phyloP scores from a whole-genome alignment of 2,113 vertebrate genomes.

The Ophiodon elongatus region DNA sequence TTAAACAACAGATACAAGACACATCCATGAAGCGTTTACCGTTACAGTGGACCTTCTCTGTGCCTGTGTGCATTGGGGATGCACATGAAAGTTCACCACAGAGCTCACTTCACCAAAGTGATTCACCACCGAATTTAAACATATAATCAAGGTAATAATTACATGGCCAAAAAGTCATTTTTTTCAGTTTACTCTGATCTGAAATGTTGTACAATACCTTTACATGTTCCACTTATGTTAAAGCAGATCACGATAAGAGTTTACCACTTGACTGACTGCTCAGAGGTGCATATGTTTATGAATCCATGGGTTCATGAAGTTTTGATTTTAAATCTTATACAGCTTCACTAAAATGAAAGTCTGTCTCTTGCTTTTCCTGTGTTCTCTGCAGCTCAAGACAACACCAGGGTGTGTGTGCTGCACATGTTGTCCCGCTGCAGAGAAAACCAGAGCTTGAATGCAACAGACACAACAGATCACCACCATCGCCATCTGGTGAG shows the following conservation, averaged over 20 bases:
- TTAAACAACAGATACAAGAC: too few species aligned
- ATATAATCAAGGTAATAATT: too few species aligned
- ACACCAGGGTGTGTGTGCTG: constrained; percentile 88
- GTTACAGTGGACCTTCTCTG: too few species aligned
- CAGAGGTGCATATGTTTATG: background rate
- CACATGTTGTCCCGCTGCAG: constrained; percentile 86
- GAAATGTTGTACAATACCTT: background rate
- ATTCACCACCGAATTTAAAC: too few species aligned
- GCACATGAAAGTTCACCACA: too few species aligned
- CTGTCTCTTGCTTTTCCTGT: too few species aligned
- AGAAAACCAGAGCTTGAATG: constrained; percentile 77
- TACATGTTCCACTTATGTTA: background rate
- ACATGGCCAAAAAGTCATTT: background rate
- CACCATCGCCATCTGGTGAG: constrained; percentile 72
- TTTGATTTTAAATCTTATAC: background rate
- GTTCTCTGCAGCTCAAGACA: constrained; percentile 84
- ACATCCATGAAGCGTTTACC: too few species aligned
- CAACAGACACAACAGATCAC: constrained; percentile 51
- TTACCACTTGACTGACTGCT: background rate
- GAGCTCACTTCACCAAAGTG: too few species aligned
- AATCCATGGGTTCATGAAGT: background rate
- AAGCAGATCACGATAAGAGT: background rate
- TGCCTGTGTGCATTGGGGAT: too few species aligned
- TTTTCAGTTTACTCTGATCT: background rate
- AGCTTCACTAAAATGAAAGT: background rate